These are phyloP conservation scores for Chrysolina americana DNA, from an alignment of 2,888 invertebrate species.

Conservation along the genomic window DNA sequence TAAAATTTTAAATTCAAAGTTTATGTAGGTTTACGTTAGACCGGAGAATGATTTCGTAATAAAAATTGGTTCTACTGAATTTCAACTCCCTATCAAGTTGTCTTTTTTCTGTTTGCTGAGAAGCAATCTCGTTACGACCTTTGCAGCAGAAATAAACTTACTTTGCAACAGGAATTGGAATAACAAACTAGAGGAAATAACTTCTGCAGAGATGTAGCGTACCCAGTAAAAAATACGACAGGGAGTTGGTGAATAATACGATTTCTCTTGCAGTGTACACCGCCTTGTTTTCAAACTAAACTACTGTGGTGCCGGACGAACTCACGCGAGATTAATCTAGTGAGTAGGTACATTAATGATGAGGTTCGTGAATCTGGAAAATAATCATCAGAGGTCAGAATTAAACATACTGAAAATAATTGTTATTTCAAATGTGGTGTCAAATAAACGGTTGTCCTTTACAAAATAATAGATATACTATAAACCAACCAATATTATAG, in stretches of 20 bases:
- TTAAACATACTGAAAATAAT: no score
- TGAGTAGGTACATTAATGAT: not conserved
- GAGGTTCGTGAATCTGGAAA: not conserved
- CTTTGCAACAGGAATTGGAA: conserved; percentile 39
- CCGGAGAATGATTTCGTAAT: conserved; percentile 31
- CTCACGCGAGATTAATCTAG: not conserved
- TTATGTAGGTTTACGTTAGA: conserved; percentile 30
- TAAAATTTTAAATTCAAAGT: conserved; percentile 41
- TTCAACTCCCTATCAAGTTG: conserved; percentile 38
- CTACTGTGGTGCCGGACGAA: not conserved
- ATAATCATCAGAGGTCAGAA: no score
- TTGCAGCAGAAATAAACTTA: conserved; percentile 42
- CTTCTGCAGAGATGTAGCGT: conserved; percentile 31
- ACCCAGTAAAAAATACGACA: conserved; percentile 25
- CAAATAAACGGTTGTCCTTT: no score
- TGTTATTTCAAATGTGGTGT: no score
- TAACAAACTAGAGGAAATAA: conserved; percentile 49
- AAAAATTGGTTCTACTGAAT: conserved; percentile 35
- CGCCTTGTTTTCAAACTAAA: conserved; percentile 24
- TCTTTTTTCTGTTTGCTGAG: conserved; percentile 34
- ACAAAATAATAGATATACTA: no score
- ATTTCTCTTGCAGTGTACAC: conserved; percentile 24
- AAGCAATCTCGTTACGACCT: conserved; percentile 39
- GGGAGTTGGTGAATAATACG: conserved; percentile 21
- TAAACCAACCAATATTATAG: no score